A percentile compares a stretch with the other conserved stretches of the same genome.
These are phyloP conservation scores for Megaleporinus macrocephalus DNA, from an alignment of 2,113 vertebrate species.

Conservation along the genomic window DNA sequence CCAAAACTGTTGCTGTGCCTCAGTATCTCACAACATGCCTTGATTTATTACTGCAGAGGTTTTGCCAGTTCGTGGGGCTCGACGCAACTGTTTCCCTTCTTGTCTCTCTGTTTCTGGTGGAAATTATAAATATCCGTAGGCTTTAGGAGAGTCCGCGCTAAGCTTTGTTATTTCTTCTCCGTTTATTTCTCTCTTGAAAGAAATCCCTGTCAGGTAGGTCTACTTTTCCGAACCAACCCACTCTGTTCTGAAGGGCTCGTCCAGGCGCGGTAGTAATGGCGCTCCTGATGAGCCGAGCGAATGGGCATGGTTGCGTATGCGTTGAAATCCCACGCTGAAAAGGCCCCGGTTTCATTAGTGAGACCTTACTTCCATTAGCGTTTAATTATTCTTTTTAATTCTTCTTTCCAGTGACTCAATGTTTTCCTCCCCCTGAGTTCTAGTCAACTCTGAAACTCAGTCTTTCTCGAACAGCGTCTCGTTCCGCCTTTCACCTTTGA, in stretches of 20 bases:
- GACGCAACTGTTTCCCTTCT: not conserved
- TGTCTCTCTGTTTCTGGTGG: not conserved
- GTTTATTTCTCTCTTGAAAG: not conserved
- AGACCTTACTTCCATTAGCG: constrained; percentile 7
- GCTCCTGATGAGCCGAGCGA: constrained; percentile 15
- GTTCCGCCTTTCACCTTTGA: constrained; percentile 39
- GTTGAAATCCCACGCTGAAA: constrained; percentile 9
- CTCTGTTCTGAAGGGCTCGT: not conserved
- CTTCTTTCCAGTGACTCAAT: constrained; percentile 4
- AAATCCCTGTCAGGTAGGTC: not conserved
- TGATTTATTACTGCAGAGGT: not conserved
- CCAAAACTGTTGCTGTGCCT: not conserved
- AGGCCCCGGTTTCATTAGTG: constrained; percentile 17
- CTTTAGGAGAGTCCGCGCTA: too few relatives aligned
- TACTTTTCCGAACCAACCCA: not conserved
- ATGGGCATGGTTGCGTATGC: not conserved
- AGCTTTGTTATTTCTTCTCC: too few relatives aligned
- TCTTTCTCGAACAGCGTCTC: constrained; percentile 6
- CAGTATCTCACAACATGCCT: not conserved
- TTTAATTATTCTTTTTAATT: constrained; percentile 22
- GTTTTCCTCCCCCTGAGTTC: not conserved
- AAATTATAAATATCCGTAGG: not conserved
- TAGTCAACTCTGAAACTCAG: constrained; percentile 8
- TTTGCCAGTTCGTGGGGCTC: not conserved
- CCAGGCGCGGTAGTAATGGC: not conserved